Conservation (phyloP, 1,140 invertebrate genomes). For the Apis mellifera region Amel_HAv3.1 CM009937.2:7216001-7216500, state of each 20-base stretch:
- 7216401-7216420: slow-evolving; percentile 30
- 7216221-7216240: slow-evolving; percentile 54
- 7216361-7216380: slow-evolving; percentile 56
- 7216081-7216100: neutral
- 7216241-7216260: neutral
- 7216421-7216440: slow-evolving; percentile 8
- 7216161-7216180: slow-evolving; percentile 2
- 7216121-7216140: neutral
- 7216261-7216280: slow-evolving; percentile 58
- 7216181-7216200: slow-evolving; percentile 15
- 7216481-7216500: slow-evolving; percentile 16
- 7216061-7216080: too few species aligned
- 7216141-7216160: slow-evolving; percentile 22
- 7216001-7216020: too few species aligned
- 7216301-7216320: slow-evolving; percentile 44
- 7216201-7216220: slow-evolving; percentile 50
- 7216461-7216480: neutral
- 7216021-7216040: too few species aligned
- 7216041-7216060: neutral
- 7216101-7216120: neutral
- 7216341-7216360: slow-evolving; percentile 66
- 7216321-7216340: slow-evolving; percentile 60
- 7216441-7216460: slow-evolving; percentile 40
- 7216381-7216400: slow-evolving; percentile 13
- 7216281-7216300: slow-evolving; percentile 70